Evolutionary conservation across 2,113 vertebrate species (phyloP).

Genomic region (Dasypus novemcinctus): DNA sequence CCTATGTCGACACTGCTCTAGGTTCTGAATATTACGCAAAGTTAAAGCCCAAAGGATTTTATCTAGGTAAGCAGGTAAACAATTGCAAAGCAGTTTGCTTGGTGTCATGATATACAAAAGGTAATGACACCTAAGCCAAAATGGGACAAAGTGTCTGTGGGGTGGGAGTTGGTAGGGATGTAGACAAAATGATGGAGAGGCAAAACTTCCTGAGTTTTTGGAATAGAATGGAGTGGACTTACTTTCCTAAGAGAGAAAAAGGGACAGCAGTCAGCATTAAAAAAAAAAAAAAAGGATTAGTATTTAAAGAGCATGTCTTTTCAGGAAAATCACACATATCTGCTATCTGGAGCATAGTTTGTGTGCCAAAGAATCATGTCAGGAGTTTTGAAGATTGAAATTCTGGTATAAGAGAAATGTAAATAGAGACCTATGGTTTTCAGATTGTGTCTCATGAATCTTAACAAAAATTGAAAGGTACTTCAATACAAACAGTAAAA

Average conservation of each 20-base stretch:
- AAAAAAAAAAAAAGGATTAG: too few species aligned
- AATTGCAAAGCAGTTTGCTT: background rate
- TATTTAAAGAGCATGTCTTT: too few species aligned
- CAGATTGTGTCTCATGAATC: background rate
- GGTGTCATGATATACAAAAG: background rate
- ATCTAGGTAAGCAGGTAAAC: background rate
- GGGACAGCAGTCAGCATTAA: background rate
- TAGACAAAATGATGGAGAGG: background rate
- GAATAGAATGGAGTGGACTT: background rate
- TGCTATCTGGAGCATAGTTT: accelerated
- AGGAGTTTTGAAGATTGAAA: background rate
- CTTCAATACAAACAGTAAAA: too few species aligned
- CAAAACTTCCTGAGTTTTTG: background rate
- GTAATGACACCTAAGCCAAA: background rate
- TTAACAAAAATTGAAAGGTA: background rate
- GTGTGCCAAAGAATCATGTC: background rate
- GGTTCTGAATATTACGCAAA: background rate
- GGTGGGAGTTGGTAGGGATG: too few species aligned
- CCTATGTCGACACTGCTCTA: too few species aligned
- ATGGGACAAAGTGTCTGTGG: background rate
- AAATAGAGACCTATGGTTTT: background rate
- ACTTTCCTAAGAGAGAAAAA: background rate
- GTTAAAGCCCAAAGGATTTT: too few species aligned
- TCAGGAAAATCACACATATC: background rate
- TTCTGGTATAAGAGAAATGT: background rate